Evolutionary conservation across 2,888 invertebrate species (phyloP).

Genomic region (Polymixis lichenea): DNA sequence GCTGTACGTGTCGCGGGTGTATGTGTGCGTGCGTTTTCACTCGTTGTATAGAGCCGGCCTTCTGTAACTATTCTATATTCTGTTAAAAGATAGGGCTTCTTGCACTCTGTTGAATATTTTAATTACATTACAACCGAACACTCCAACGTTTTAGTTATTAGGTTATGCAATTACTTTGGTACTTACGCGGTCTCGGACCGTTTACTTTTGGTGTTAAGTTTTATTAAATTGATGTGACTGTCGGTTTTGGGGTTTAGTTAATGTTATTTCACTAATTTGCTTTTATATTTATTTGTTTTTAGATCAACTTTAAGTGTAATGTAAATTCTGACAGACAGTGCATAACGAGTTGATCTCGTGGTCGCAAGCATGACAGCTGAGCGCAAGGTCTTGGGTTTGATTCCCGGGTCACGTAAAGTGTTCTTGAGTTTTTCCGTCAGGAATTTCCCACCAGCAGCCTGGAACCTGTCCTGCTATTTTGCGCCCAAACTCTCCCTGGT

Average conservation of each 20-base stretch:
- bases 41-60: not conserved
- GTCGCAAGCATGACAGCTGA: not conserved
- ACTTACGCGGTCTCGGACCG: conserved; percentile 23
- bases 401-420: not conserved
- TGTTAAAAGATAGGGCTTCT: not conserved
- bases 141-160: conserved; percentile 37
- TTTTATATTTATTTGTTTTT: not conserved
- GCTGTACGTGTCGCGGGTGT: too few relatives aligned
- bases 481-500: not conserved
- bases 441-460: too few relatives aligned
- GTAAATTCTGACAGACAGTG: not conserved
- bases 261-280: not conserved
- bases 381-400: rapidly evolving
- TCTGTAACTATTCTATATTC: not conserved
- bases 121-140: conserved; percentile 51
- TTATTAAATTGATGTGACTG: conserved; percentile 28
- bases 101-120: conserved; percentile 56
- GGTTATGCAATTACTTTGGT: conserved; percentile 33
- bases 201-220: conserved; percentile 36
- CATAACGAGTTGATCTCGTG: not conserved
- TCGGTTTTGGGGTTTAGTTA: conserved; percentile 10
- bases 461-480: too few relatives aligned
- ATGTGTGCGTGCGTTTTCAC: not conserved
- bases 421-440: not conserved
- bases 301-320: not conserved